Conservation (phyloP, 2,797 vertebrate species). For the Fratercula arctica region DNA sequence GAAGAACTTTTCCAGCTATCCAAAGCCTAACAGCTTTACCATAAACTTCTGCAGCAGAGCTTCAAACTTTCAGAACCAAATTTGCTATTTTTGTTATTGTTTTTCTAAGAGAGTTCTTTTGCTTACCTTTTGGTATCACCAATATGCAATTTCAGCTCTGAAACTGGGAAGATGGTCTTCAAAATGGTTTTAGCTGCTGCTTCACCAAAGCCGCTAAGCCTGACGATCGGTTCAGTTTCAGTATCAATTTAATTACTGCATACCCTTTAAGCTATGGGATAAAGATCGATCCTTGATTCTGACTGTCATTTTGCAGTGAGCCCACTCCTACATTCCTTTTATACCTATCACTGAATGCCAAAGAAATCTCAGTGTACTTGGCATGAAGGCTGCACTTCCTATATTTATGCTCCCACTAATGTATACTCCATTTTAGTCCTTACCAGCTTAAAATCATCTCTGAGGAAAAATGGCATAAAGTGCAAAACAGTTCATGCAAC, state of each 20-base stretch:
- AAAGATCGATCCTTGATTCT: neutral
- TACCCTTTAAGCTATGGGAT: neutral
- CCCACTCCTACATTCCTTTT: constrained; percentile 58
- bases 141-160: neutral
- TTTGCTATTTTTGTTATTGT: neutral
- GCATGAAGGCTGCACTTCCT: constrained; percentile 53
- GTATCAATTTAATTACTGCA: neutral
- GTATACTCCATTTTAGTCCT: constrained; percentile 42
- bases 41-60: neutral
- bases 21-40: neutral
- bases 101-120: neutral
- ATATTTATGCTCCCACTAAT: constrained; percentile 58
- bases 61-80: neutral
- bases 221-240: neutral
- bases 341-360: constrained; percentile 52
- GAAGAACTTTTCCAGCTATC: neutral
- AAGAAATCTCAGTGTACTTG: constrained; percentile 55
- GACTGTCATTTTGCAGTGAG: constrained; percentile 42
- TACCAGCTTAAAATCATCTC: constrained; percentile 16
- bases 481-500: neutral
- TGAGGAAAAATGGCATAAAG: neutral
- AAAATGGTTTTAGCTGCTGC: neutral
- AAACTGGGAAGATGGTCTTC: neutral
- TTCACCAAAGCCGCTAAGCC: neutral
- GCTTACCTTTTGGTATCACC: neutral